Conservation (phyloP, 1,140 invertebrate genomes). For the Armadillidium nasatum region DNA sequence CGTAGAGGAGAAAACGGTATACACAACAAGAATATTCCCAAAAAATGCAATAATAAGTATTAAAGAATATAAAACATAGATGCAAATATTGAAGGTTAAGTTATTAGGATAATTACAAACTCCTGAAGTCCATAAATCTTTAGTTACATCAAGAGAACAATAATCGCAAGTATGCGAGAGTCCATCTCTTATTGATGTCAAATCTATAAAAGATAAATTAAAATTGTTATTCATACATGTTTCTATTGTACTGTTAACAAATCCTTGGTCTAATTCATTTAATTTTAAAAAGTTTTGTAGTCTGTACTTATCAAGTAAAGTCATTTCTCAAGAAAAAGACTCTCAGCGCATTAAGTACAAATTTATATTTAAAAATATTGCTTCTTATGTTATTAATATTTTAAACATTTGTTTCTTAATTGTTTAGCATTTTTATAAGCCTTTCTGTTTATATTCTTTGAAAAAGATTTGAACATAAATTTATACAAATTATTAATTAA, state of each 20-base stretch:
- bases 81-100: slow-evolving; percentile 56
- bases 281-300: background rate
- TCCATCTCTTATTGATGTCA: background rate
- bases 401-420: too few relatives aligned
- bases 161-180: background rate
- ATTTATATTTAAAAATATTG: too few relatives aligned
- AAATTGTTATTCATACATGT: background rate
- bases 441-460: too few relatives aligned
- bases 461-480: too few relatives aligned
- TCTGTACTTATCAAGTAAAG: too few relatives aligned
- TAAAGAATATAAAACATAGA: slow-evolving; percentile 67
- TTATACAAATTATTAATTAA: too few relatives aligned
- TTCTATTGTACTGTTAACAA: background rate
- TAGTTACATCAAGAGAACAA: background rate
- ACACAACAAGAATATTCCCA: slow-evolving; percentile 76
- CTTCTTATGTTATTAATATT: too few relatives aligned
- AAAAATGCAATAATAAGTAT: slow-evolving; percentile 69
- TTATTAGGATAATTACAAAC: slow-evolving; percentile 31
- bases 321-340: too few relatives aligned
- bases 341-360: too few relatives aligned
- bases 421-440: too few relatives aligned
- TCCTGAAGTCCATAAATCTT: slow-evolving; percentile 23
- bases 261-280: background rate
- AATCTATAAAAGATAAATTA: background rate
- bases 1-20: slow-evolving; percentile 68